Percentiles rank a stretch among this genome's conserved stretches.
phyloP scores from a whole-genome alignment of 2,888 invertebrate genomes.

The Leptinotarsa haldemani region DNA sequence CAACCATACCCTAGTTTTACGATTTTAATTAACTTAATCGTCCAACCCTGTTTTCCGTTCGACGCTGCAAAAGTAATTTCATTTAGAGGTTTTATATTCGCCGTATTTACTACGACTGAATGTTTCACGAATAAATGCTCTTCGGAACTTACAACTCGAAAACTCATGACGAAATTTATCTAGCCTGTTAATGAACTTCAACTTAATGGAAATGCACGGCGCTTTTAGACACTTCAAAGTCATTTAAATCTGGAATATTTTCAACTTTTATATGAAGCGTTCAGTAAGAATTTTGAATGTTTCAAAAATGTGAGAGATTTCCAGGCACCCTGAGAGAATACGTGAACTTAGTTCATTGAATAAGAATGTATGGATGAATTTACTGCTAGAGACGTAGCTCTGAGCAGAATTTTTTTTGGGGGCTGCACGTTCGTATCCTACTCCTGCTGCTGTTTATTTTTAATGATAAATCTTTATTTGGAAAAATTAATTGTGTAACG shows the following conservation, averaged over 20 bases:
- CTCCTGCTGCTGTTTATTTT: too few relatives aligned
- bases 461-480: too few relatives aligned
- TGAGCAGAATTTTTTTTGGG: too few relatives aligned
- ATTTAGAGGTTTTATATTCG: background rate
- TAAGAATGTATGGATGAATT: too few relatives aligned
- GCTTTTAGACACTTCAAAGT: background rate
- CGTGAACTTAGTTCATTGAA: too few relatives aligned
- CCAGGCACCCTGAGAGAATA: too few relatives aligned
- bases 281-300: too few relatives aligned
- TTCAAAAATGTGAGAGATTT: background rate
- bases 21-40: constrained; percentile 13
- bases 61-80: background rate
- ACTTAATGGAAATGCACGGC: constrained; percentile 7
- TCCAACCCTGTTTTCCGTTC: background rate
- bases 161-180: constrained; percentile 2
- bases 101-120: background rate
- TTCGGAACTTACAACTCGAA: constrained; percentile 2
- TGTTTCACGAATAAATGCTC: background rate
- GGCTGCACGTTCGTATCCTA: too few relatives aligned
- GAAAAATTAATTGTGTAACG: too few relatives aligned
- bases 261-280: background rate
- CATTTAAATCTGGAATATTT: background rate
- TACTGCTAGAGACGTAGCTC: too few relatives aligned
- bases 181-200: background rate
- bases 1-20: constrained; percentile 1